Percentiles rank a stretch among this genome's conserved stretches.
phyloP scores from a whole-genome alignment of 2,797 vertebrate genomes.

The Sitta carolinensis region DNA sequence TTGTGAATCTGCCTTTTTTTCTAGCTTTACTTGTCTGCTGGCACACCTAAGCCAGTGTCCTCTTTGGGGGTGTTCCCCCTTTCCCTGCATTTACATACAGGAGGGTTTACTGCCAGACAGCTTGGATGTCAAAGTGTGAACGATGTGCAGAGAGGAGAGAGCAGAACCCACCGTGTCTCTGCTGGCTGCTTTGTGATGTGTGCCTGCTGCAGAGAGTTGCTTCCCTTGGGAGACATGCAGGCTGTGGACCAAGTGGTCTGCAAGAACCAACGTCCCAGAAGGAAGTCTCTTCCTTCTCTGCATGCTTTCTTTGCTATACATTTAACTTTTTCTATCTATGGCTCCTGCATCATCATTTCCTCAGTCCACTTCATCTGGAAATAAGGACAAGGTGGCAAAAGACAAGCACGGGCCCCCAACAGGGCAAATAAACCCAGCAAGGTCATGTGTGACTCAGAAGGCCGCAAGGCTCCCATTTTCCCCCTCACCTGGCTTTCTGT shows the following conservation, averaged over 20 bases:
- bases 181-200: not conserved
- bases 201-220: not conserved
- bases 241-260: not conserved
- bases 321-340: not conserved
- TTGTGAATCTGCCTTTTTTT: not conserved
- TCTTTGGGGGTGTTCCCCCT: not conserved
- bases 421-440: not conserved
- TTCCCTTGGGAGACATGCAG: not conserved
- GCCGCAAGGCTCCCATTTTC: not conserved
- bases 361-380: not conserved
- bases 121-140: not conserved
- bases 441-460: not conserved
- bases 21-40: not conserved
- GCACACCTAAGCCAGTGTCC: not conserved
- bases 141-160: not conserved
- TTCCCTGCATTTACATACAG: not conserved
- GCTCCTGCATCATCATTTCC: not conserved
- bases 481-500: not conserved
- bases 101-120: not conserved
- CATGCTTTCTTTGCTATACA: not conserved
- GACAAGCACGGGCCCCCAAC: not conserved
- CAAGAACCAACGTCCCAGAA: not conserved
- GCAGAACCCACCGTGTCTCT: accelerated
- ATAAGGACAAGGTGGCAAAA: not conserved
- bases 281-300: not conserved